Evolutionary conservation across 30 jellyfish, hydroid and myxozoan genomes (phyloP), one percentile per base, ranked within the genome.

Genomic region (Rhopilema esculentum): DNA sequence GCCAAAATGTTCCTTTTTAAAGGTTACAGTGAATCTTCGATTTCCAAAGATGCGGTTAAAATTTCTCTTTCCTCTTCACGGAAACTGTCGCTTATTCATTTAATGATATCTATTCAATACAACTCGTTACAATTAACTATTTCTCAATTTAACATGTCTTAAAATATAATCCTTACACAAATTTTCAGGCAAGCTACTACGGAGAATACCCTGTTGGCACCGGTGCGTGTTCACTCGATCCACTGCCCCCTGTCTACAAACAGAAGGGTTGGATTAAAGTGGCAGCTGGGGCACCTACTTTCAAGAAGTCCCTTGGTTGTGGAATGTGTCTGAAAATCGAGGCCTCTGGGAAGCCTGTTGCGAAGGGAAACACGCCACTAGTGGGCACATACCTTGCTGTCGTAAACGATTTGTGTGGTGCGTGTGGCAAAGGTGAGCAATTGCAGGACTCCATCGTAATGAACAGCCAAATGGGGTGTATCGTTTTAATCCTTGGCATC

Each of bases 261-360:
- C 97, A 90, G 80, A 82, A 82, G 51, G 89, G 89, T 18, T 90
- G 97, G 97, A 81, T 82, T 40, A 90, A 96, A 73, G 99, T 89
- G 16, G 97, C 99, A 1, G 97, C 95, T 9, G 97, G 99, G 1
- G 85, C 79, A 75, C 84, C 82, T 0, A 86, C 75, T 30, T 90
- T 82, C 51, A 90, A 90, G 28, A 48, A 75, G 21, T 81, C 93
- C 15, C 75, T 90, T 0, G 91, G 92, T 33, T 90, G 97, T 24
- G 91, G 97, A 49, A 67, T 72, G 76, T 90, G 97, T 25, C 63
- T 90, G 82, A 82, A 90, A 68, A 40, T 90, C n/a, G 92, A 82
- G 62, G 93, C 90, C 28, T 70, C 90, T 0, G 96, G 96, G 26
- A 78, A 79, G 77, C 93, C 93, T 24, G 93, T 84, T 27, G 93